Evolutionary conservation across 2,113 vertebrate genomes (phyloP), one percentile per base, ranked within the genome.

Genomic region (Bujurquina vittata): DNA sequence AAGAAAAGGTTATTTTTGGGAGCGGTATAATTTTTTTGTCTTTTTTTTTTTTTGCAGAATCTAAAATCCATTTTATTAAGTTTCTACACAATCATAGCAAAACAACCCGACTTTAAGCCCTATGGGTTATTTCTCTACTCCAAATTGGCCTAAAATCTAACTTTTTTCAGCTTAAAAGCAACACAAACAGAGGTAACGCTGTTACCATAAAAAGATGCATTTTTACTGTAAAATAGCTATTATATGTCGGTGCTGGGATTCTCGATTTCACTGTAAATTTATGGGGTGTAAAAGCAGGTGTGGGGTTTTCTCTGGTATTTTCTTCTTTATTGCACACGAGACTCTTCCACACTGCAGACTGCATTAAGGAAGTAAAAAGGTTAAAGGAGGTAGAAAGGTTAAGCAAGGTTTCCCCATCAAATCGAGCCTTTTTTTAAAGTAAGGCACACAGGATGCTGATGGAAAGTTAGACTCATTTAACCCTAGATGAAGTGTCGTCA

Each of bases 401-500:
- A 84, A 83, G 59, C 14, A 26, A 87, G 90, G 86, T 87, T 83
- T 89, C 79, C 76, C 80, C 54, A 11, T 79, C 57, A 73, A 60
- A 72, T 75, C 57, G 81, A 84, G 72, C 62, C 10, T 75, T 87
- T 84, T 58, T 43, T 4, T 3, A 1, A 29, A 52, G 26, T 75
- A 52, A 80, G 3, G 2, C 1, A 10, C 59, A 43, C 35, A 18
- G 62, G 80, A 65, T 83, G 75, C 74, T 84, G 87, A 86, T 92
- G 91, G 91, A 92, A 94, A 92, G 79, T 40, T 78, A n/a, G 23
- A 83, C 57, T 91, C 85, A 85, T 69, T 40, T 84, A 29, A 35
- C 75, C 58, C 29, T 10, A 20, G 84, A 73, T 85, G 35, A 87
- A 79, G 80, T 79, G 46, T 87, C 10, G 55, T 91, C 77, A 86